phyloP scores from a whole-genome alignment of 2,113 vertebrate species.

The Platysteira castanea region DNA sequence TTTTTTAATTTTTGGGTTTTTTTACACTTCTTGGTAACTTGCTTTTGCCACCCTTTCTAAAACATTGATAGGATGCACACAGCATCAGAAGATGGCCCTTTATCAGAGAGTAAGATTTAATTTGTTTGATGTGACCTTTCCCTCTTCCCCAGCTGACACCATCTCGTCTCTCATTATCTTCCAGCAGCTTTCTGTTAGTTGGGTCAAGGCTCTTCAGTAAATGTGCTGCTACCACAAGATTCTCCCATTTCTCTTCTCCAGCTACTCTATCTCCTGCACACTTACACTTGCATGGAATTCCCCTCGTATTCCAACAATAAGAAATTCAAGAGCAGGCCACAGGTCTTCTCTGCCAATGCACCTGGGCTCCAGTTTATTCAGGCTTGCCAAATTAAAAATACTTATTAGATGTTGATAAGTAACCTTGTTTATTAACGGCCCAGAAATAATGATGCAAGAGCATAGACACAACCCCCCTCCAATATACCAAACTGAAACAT shows the following conservation, averaged over 20 bases:
- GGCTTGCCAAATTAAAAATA: not conserved
- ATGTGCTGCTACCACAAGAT: not conserved
- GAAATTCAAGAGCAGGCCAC: not conserved
- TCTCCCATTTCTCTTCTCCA: not conserved
- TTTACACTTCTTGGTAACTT: not conserved
- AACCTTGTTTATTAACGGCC: not conserved
- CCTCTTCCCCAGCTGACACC: not conserved
- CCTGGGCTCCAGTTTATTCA: not conserved
- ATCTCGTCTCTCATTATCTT: not conserved
- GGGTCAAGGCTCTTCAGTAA: not conserved
- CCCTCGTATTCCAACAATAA: not conserved
- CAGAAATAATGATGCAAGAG: not conserved
- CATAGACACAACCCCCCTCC: not conserved
- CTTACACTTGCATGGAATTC: not conserved
- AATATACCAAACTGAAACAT: not conserved
- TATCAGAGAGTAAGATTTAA: not conserved
- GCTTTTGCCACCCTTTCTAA: not conserved
- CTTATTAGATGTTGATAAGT: not conserved
- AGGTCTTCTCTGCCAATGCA: not conserved
- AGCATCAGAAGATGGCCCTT: not conserved
- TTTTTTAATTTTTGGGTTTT: not conserved
- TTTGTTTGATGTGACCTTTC: not conserved
- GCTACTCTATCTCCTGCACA: not conserved
- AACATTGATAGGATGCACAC: fast-evolving
- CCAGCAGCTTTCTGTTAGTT: not conserved